Base-by-base conservation (phyloP, 2,113 vertebrate species). In the Dromas ardeola region DNA sequence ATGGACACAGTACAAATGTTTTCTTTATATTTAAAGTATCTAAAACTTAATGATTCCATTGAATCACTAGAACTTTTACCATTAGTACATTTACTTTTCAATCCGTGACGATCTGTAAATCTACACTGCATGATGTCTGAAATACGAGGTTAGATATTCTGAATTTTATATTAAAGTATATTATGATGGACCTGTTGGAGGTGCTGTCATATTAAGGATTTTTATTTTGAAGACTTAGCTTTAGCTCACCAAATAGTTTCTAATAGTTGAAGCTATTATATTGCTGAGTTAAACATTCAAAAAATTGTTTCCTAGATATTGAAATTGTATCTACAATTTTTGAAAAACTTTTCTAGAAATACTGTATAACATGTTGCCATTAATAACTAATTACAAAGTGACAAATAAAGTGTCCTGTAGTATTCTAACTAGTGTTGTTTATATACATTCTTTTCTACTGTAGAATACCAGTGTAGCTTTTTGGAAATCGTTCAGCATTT, bases 1-100 rank as follows among this genome's bases (percentile, higher is more conserved):
- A 69, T 14, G 36, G 70, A 70, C 58, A 73, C 45, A 84, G 13
- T 76, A 67, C 12, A 83, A 47, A 73, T 59, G 5, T 88, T 79
- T 95, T 81, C 94, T 96, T 97, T 97, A 87, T 93, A 91, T 93
- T 80, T 92, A 93, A 94, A 95, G 89, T 66, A 67, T 58, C 9
- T 82, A 42, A 92, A 94, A 69, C 15, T 32, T 59, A 80, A 76
- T 67, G 91, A 97, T 95, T 97, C 89, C 59, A 74, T 90, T 71
- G 94, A 97, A 97, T 96, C 94, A 55, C 71, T 30, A 36, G 25
- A 79, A 56, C n/a, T 85, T 91, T 56, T 85, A 53, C 20, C 15
- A 61, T 62, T 53, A 67, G 14, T 81, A 25, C 59, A 22, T 52
- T 88, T 79, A 52, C 47, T 77, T 92, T 67, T 77, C 58, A 80